Conservation (phyloP, 2,113 vertebrate genomes). For the Ornithorhynchus anatinus region DNA sequence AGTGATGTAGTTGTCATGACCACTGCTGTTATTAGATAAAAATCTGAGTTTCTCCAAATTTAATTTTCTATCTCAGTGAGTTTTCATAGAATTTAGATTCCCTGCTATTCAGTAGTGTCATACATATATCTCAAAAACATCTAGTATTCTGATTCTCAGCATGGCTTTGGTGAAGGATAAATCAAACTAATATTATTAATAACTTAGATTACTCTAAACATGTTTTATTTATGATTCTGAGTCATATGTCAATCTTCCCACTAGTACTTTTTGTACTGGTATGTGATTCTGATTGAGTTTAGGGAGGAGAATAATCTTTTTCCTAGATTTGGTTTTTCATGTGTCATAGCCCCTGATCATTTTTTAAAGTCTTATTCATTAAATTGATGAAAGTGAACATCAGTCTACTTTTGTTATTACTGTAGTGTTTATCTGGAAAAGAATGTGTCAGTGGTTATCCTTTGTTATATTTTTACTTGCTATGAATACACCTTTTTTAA, state of each 20-base stretch:
- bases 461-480: no score
- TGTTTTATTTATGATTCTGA: background rate
- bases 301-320: background rate
- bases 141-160: background rate
- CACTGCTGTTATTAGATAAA: background rate
- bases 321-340: background rate
- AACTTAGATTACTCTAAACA: background rate
- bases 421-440: no score
- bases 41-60: background rate
- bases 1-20: background rate
- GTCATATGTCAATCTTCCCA: background rate
- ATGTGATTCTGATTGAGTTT: background rate
- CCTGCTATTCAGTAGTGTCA: background rate
- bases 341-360: background rate
- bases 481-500: no score
- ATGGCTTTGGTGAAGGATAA: background rate
- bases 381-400: background rate
- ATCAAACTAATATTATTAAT: background rate
- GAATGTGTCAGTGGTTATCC: no score
- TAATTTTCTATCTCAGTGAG: background rate
- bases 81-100: background rate
- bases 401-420: no score
- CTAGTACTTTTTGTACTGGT: background rate
- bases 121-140: background rate
- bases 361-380: background rate